Evolutionary conservation across 92 coral and sea anemone species (phyloP).

Genomic region (Hydrozoanthus gracilis): DNA sequence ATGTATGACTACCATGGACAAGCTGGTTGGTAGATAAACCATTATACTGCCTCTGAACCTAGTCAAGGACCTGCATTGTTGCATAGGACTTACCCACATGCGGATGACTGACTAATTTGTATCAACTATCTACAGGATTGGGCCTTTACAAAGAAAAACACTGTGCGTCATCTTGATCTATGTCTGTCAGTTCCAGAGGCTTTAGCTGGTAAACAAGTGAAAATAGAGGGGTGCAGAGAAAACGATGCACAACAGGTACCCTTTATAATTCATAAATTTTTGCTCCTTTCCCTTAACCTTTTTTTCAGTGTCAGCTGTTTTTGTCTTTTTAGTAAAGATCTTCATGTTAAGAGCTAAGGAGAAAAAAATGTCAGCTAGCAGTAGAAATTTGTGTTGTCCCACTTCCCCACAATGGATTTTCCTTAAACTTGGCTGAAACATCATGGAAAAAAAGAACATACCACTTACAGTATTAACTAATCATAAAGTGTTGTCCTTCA

Average conservation of each 20-base stretch:
- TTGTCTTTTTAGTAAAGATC: background rate
- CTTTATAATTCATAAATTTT: background rate
- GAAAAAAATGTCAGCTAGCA: too few species aligned
- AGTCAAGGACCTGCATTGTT: too few species aligned
- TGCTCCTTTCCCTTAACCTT: background rate
- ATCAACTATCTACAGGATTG: slow-evolving; percentile 69
- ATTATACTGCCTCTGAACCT: too few species aligned
- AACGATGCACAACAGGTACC: slow-evolving; percentile 81
- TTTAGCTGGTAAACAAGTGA: slow-evolving; percentile 69
- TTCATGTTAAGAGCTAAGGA: background rate
- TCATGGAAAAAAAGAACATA: too few species aligned
- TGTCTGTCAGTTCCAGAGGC: slow-evolving; percentile 78
- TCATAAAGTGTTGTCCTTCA: too few species aligned
- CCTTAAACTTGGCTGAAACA: too few species aligned
- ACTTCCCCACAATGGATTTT: too few species aligned
- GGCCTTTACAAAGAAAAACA: slow-evolving; percentile 84
- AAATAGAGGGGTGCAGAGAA: slow-evolving; percentile 87
- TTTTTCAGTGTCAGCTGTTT: background rate
- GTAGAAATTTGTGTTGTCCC: too few species aligned
- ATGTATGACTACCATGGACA: slow-evolving; percentile 88
- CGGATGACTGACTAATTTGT: background rate
- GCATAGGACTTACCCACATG: too few species aligned
- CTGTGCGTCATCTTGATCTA: slow-evolving; percentile 84
- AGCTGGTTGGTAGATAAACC: too few species aligned
- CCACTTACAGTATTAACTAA: too few species aligned